These are phyloP conservation scores for Unio pictorum DNA, from an alignment of 2,888 invertebrate genomes.

Conservation along the genomic window DNA sequence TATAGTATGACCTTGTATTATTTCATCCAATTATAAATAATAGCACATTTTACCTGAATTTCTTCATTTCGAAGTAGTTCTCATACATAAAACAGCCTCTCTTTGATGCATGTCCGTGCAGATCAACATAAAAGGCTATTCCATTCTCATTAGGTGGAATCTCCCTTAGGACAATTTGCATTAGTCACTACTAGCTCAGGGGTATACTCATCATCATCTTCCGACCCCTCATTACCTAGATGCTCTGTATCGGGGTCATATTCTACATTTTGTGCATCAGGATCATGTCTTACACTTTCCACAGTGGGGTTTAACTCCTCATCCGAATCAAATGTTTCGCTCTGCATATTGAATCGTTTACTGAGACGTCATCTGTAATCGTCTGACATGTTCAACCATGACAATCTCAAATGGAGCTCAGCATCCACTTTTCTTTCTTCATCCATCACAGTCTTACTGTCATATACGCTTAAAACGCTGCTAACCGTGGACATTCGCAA, in stretches of 20 bases:
- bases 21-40: no score
- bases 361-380: slow-evolving; percentile 44
- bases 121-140: slow-evolving; percentile 82
- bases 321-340: slow-evolving; percentile 30
- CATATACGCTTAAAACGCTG: slow-evolving; percentile 43
- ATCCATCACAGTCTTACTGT: neutral
- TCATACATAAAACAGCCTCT: slow-evolving; percentile 96
- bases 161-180: slow-evolving; percentile 58
- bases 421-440: slow-evolving; percentile 50
- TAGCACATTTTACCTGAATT: slow-evolving; percentile 65
- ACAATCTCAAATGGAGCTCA: slow-evolving; percentile 54
- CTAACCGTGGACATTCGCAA: slow-evolving; percentile 42
- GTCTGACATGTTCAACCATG: slow-evolving; percentile 60
- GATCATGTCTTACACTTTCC: slow-evolving; percentile 23
- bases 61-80: slow-evolving; percentile 87
- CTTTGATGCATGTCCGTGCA: slow-evolving; percentile 94
- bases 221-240: slow-evolving; percentile 69
- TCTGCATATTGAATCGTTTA: slow-evolving; percentile 36
- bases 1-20: no score
- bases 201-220: slow-evolving; percentile 70
- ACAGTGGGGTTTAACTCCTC: slow-evolving; percentile 4
- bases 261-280: slow-evolving; percentile 18
- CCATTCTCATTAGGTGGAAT: slow-evolving; percentile 70
- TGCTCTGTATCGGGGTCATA: slow-evolving; percentile 40
- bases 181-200: slow-evolving; percentile 26